These are phyloP conservation scores for Tetrapedia diversipes DNA, from an alignment of 2,888 invertebrate genomes.

Conservation along the genomic window DNA sequence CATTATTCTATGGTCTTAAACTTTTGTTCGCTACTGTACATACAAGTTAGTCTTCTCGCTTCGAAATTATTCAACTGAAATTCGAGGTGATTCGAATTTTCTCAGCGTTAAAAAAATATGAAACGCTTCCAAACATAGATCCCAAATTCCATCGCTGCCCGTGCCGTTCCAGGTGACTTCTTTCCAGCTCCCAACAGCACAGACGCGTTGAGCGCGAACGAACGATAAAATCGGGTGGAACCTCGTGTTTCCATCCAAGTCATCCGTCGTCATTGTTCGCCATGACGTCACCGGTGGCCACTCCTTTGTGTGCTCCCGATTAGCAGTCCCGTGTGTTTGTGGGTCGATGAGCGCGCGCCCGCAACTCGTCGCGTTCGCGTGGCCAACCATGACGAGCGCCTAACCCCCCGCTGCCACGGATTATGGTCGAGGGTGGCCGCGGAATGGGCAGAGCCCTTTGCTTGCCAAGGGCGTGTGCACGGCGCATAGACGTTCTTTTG, in stretches of 20 bases:
- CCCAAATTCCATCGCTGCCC: too few species aligned
- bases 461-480: slow-evolving; percentile 76
- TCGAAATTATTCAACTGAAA: too few species aligned
- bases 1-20: too few species aligned
- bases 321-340: slow-evolving; percentile 49
- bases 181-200: too few species aligned
- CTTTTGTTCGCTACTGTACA: too few species aligned
- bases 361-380: slow-evolving; percentile 35
- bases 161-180: too few species aligned
- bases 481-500: slow-evolving; percentile 74
- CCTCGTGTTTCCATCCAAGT: slow-evolving; percentile 33
- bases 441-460: slow-evolving; percentile 64
- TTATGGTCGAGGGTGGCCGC: slow-evolving; percentile 59
- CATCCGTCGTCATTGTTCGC: slow-evolving; percentile 46
- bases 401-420: slow-evolving; percentile 46
- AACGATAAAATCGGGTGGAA: slow-evolving; percentile 45
- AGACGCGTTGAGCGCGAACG: slow-evolving; percentile 33
- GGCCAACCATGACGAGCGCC: slow-evolving; percentile 47
- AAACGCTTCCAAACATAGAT: too few species aligned
- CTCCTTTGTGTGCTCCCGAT: slow-evolving; percentile 75
- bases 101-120: too few species aligned
- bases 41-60: too few species aligned
- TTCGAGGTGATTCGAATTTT: too few species aligned
- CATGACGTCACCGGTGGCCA: slow-evolving; percentile 51
- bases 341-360: slow-evolving; percentile 11